Evolutionary conservation across 2,797 vertebrate species (phyloP), one percentile per base, ranked within the genome.

Genomic region (Denticeps clupeoides): DNA sequence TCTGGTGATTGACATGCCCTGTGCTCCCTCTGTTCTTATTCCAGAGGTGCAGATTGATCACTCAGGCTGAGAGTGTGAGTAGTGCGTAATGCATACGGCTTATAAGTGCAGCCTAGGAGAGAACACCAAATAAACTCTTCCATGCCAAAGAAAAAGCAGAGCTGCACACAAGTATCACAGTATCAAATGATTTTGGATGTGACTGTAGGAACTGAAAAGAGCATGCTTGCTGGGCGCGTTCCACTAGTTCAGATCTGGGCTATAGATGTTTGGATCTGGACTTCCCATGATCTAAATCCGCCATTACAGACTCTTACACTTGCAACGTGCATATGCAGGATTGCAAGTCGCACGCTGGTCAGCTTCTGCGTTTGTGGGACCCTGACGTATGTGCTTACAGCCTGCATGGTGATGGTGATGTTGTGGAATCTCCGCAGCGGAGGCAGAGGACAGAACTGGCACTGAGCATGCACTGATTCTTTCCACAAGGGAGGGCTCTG

Each of bases 11-110:
- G 69, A 79, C 28, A 46, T 58, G 49, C 44, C 49, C 56, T 55
- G 45, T 72, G 63, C 60, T 53, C 49, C 54, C 57, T 74, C 41
- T 77, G 55, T 77, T 77, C 75, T 78, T 51, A 70, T 76, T 77
- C 37, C 69, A 82, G 76, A 75, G 73, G 74, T 82, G 78, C 71
- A 72, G 77, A 75, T 66, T 68, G 67, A 84, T 82, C 76, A 65
- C 73, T 71, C 60, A 74, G 62, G 68, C 75, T 70, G 72, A 81
- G 76, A 65, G 77, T 77, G 74, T 80, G 75, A 82, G 74, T 78
- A 81, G 67, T 38, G 62, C 56, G 60, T 50, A 59, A 65, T 69
- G 66, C 72, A 69, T 63, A 70, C 58, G 60, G 65, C 64, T 68
- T 77, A 67, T 62, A 26, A 27, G 12, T 28, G 45, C 55, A 62